Evolutionary conservation across 2,113 vertebrate genomes (phyloP), one percentile per base, ranked within the genome.

Genomic region (Azemiops feae): DNA sequence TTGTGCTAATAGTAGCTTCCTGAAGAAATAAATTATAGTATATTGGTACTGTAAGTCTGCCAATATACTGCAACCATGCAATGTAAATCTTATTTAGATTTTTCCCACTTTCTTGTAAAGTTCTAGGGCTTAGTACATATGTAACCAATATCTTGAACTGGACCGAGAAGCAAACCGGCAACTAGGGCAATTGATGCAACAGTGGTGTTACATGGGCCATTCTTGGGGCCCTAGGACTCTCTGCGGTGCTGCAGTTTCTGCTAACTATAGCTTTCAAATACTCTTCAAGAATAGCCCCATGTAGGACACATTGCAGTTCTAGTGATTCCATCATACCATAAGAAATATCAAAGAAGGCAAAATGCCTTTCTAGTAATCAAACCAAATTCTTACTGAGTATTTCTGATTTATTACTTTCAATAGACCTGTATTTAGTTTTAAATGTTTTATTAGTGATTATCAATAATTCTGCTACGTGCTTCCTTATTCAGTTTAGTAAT

Each of bases 1-100:
- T 91, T 91, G 69, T 90, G 88, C n/a, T 92, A 89, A 47, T 92
- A 30, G 11, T n/a, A 85, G 92, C 92, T 95, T 89, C 34, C 58
- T 57, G 87, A 52, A 74, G 1, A 87, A 93, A 90, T 50, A 25
- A 87, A 20, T 50, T 96, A 6, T 90, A 1, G 0, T 47, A 93
- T 45, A 47, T 96, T 94, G 86, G 47, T 86, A 91, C 94, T 95
- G 94, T 94, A 94, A 95, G 92, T 94, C 53, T 95, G 81, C 58
- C 30, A 95, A n/a, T 22, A 18, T 88, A 18, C 94, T 95, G 91
- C 92, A 74, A 74, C n/a, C n/a, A 20, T 74, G 5, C 95, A 91
- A 16, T 93, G 23, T 43, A 69, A 93, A 64, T 90, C 11, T 74
- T 55, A 23, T 58, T 86, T 85, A 50, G 6, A 89, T 60, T 58